phyloP scores from a whole-genome alignment of 2,888 invertebrate genomes.

The Tenthredo distinguenda region DNA sequence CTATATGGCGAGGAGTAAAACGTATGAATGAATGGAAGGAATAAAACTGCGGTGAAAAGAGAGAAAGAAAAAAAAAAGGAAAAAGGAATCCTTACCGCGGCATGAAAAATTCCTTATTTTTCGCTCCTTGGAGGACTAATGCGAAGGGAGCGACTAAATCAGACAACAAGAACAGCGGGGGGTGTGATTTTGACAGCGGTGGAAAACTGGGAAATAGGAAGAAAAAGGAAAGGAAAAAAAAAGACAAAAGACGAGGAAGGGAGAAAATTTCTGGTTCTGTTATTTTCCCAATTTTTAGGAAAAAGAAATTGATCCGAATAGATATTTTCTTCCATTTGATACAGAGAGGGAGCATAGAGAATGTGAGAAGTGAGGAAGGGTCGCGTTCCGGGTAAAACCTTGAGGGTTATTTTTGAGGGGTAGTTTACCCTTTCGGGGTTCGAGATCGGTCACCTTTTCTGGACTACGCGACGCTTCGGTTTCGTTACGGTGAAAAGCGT shows the following conservation, averaged over 20 bases:
- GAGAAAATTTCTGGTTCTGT: neutral
- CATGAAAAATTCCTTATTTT: neutral
- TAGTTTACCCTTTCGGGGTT: neutral
- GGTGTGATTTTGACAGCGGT: neutral
- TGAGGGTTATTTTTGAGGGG: conserved; percentile 12
- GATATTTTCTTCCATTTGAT: neutral
- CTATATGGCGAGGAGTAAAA: neutral
- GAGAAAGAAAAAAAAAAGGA: neutral
- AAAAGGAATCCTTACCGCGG: neutral
- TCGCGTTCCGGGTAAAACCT: neutral
- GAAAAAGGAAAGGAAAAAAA: neutral
- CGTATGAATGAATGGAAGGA: neutral
- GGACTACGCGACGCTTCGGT: conserved; percentile 20
- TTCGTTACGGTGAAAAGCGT: conserved; percentile 18
- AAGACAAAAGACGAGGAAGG: neutral
- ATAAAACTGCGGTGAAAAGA: neutral
- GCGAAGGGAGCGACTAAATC: conserved; percentile 18
- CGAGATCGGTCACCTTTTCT: conserved; percentile 42
- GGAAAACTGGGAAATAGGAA: neutral
- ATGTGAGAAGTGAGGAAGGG: neutral
- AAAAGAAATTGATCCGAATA: neutral
- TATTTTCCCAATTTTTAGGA: neutral
- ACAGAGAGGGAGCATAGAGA: neutral
- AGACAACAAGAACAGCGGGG: conserved; percentile 26
- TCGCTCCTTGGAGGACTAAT: neutral